Base-by-base conservation (phyloP, 1,140 invertebrate genomes). In the Magallana ariakensis region DNA sequence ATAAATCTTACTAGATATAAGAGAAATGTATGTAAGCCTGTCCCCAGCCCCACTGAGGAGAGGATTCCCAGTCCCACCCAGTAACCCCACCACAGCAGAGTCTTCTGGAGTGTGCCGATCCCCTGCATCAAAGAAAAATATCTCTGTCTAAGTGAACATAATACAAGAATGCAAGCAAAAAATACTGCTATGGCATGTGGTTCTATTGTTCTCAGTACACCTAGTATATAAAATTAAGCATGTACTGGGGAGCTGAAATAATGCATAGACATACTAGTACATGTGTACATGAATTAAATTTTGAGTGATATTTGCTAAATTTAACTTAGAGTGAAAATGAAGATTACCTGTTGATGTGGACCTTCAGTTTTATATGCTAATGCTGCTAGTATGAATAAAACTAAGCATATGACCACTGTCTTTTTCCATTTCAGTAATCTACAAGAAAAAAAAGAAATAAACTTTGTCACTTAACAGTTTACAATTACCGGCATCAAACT, bases 11-110 rank as follows among this genome's bases (percentile, higher is more conserved):
- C 98, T 90, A 99, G 95, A 94, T 99, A 99, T 58, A 99, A 95
- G 15, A 99, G 95, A 95, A 99, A 99, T 83, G 99, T 99, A 94
- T 99, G 99, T 46, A 99, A 96, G 8, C 99, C 99, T 0, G 98
- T 99, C 15, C 99, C 99, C 55, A 99, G 95, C 1, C 99, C 99
- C 80, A 99, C 98, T 11, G 98, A 99, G 33, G 98, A 99, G 83
- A 99, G 96, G 22, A 99, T 97, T 56, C 99, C 99, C 80, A 99
- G 96, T 13, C 98, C 97, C 88, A 99, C 95, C 99, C 99, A 99
- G 95, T 99, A 99, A 10, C 96, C 92, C 95, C 97, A 98, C 97
- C 98, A 98, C 56, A 96, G 88, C 33, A 96, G 88, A 87, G 94
- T 93, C 91, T 95, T 96, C 88, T 95, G 94, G 55, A 95, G 87